These are phyloP conservation scores for Lordiphosa stackelbergi DNA, from an alignment of 1,140 invertebrate species.

Conservation along the genomic window DNA sequence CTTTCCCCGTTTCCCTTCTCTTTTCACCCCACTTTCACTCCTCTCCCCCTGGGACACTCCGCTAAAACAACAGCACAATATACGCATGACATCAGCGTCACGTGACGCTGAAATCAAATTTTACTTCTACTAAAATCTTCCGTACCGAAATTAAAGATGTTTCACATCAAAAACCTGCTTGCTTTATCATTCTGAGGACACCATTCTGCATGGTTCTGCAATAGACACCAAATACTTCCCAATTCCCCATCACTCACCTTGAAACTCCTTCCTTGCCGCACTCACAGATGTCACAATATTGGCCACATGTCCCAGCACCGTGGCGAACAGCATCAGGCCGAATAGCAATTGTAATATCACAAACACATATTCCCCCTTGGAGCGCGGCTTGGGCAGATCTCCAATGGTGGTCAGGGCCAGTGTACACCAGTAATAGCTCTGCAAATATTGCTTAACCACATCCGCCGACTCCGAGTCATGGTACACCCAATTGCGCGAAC, in stretches of 20 bases:
- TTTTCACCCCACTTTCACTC: too few species aligned
- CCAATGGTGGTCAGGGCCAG: slow-evolving; percentile 95
- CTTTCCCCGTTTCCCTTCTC: too few species aligned
- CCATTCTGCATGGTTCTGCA: too few species aligned
- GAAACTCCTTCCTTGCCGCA: slow-evolving; percentile 95
- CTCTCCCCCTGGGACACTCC: too few species aligned
- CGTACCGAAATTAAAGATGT: too few species aligned
- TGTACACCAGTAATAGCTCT: slow-evolving; percentile 99
- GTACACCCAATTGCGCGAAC: slow-evolving; percentile 93
- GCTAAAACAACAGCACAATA: too few species aligned
- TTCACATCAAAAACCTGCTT: too few species aligned
- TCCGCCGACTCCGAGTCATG: slow-evolving; percentile 89
- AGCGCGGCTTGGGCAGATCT: slow-evolving; percentile 86
- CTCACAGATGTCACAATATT: slow-evolving; percentile 97
- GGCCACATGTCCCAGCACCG: slow-evolving; percentile 94
- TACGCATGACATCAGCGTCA: too few species aligned
- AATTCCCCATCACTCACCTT: slow-evolving; percentile 87
- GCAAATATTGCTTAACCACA: slow-evolving; percentile 95
- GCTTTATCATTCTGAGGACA: too few species aligned
- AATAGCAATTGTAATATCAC: slow-evolving; percentile 93
- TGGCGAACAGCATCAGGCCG: slow-evolving; percentile 93
- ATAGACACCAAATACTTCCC: too few species aligned
- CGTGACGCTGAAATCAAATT: too few species aligned
- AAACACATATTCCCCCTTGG: slow-evolving; percentile 94
- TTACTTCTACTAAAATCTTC: too few species aligned